Percentiles rank a stretch among this genome's conserved stretches.
Evolutionary conservation across 2,113 vertebrate species (phyloP).

Genomic region (Pterocles burchelli): DNA sequence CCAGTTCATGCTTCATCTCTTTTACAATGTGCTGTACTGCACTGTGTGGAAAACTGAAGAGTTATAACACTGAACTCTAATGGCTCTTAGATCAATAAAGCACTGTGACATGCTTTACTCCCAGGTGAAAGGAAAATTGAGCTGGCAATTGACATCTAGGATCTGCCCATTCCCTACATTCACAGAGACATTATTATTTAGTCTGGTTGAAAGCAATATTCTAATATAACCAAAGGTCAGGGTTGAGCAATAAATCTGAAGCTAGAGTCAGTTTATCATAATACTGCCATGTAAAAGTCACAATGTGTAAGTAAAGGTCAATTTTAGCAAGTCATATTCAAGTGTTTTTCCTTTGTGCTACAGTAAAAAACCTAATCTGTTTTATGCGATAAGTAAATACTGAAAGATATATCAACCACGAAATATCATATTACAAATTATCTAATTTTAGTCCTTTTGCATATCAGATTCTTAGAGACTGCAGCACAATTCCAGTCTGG

Average conservation of each 20-base stretch:
- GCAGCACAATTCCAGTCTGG: neutral
- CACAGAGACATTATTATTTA: slow-evolving; percentile 62
- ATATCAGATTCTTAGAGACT: neutral
- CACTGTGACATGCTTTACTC: slow-evolving; percentile 43
- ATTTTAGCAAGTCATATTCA: slow-evolving; percentile 66
- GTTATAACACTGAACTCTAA: slow-evolving; percentile 19
- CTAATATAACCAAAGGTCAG: slow-evolving; percentile 74
- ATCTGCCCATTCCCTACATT: slow-evolving; percentile 57
- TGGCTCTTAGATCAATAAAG: slow-evolving; percentile 62
- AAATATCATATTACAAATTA: neutral
- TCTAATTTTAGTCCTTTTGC: neutral
- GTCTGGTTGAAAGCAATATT: slow-evolving; percentile 64
- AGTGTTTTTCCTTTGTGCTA: slow-evolving; percentile 24
- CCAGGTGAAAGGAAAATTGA: slow-evolving; percentile 62
- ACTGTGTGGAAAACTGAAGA: neutral
- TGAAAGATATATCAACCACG: neutral
- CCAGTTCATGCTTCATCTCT: neutral
- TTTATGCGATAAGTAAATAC: neutral
- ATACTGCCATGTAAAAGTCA: slow-evolving; percentile 74
- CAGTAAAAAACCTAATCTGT: neutral
- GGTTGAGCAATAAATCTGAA: slow-evolving; percentile 66
- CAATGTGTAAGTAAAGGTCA: slow-evolving; percentile 70
- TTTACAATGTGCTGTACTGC: neutral
- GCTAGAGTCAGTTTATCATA: slow-evolving; percentile 71
- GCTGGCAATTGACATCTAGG: slow-evolving; percentile 54